Evolutionary conservation across 1,140 invertebrate species (phyloP).

Genomic region (Drosophila watanabei): DNA sequence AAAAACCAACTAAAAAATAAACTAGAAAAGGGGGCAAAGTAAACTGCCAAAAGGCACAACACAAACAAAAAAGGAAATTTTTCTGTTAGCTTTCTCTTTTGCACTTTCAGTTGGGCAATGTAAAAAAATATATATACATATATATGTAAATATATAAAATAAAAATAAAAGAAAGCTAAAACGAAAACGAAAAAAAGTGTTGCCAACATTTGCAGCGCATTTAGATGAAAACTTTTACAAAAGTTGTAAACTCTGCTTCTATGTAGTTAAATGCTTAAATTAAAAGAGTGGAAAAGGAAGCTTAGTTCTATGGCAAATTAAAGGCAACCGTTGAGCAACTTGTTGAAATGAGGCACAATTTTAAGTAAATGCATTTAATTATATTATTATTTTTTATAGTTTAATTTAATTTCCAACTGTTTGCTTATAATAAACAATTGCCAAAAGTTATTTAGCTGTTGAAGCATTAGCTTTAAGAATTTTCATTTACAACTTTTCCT

Average conservation of each 20-base stretch:
- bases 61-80: conserved; percentile 32
- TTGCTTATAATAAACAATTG: not conserved
- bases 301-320: conserved; percentile 23
- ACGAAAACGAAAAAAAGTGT: conserved; percentile 37
- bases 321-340: conserved; percentile 20
- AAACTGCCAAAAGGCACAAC: conserved; percentile 52
- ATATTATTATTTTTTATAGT: not conserved
- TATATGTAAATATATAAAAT: conserved; percentile 1
- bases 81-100: conserved; percentile 19
- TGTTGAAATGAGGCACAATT: conserved; percentile 24
- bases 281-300: not conserved
- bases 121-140: not conserved
- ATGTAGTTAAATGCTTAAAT: conserved; percentile 41
- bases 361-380: not conserved
- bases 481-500: not conserved
- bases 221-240: conserved; percentile 47
- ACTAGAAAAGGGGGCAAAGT: conserved; percentile 31
- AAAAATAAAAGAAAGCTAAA: conserved; percentile 4
- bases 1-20: conserved; percentile 10
- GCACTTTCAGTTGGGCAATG: conserved; percentile 5
- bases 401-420: not conserved
- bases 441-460: not conserved
- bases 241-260: conserved; percentile 41
- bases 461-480: too few species aligned
- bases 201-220: conserved; percentile 50